Conservation (phyloP, 2,888 invertebrate species). For the Hydrotaea diabolus region DNA sequence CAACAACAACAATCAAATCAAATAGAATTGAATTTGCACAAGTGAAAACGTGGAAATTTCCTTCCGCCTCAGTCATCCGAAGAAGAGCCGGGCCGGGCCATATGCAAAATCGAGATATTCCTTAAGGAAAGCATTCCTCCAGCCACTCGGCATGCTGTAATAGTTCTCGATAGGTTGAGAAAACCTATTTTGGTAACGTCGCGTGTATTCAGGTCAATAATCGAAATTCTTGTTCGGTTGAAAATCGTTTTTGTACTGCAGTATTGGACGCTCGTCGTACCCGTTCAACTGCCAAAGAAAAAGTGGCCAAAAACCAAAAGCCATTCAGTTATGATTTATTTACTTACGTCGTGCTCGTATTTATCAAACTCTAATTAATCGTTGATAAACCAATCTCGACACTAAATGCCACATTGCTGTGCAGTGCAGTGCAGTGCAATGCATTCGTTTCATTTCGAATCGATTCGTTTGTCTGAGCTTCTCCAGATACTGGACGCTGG, state of each 20-base stretch:
- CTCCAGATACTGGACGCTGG: slow-evolving; percentile 40
- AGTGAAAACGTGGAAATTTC: slow-evolving; percentile 55
- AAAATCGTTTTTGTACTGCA: neutral
- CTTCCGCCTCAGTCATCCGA: slow-evolving; percentile 8
- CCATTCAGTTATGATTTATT: slow-evolving; percentile 78
- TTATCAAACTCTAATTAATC: slow-evolving; percentile 82
- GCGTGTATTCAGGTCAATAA: neutral
- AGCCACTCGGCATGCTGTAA: no score
- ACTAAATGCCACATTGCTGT: slow-evolving; percentile 79
- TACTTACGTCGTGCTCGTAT: slow-evolving; percentile 81
- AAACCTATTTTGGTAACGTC: no score
- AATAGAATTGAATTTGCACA: slow-evolving; percentile 65
- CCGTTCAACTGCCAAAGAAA: neutral
- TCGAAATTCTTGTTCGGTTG: neutral
- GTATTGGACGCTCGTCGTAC: neutral
- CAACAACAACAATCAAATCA: slow-evolving; percentile 56
- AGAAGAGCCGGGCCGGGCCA: neutral
- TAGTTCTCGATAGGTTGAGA: no score
- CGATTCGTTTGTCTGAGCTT: no score
- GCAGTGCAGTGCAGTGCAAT: slow-evolving; percentile 66
- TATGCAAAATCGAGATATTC: neutral
- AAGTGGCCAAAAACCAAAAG: neutral
- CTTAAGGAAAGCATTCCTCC: no score
- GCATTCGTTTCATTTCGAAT: no score
- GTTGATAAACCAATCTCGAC: slow-evolving; percentile 81